These are phyloP conservation scores for Cryptocephalus moraei DNA, from an alignment of 2,888 invertebrate species.

Conservation along the genomic window DNA sequence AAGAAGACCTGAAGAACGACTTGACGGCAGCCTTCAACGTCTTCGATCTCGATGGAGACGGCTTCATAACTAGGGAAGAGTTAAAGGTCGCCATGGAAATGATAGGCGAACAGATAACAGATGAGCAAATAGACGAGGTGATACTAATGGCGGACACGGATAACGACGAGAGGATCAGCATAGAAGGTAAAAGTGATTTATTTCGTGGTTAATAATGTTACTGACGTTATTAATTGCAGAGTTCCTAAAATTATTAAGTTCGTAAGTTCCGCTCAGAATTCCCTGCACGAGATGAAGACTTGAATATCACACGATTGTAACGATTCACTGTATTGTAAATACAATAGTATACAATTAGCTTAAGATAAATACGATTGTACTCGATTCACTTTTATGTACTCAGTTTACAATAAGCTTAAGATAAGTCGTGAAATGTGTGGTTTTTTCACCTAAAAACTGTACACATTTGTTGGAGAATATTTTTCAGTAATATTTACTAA, in stretches of 20 bases:
- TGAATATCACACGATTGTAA: too few species aligned
- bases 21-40: conserved; percentile 82
- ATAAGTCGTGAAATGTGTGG: too few species aligned
- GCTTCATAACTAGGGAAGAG: conserved; percentile 77
- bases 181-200: conserved; percentile 52
- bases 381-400: too few species aligned
- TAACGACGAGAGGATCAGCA: conserved; percentile 71
- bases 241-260: conserved; percentile 15
- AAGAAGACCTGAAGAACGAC: conserved; percentile 61
- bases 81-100: conserved; percentile 70
- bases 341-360: too few species aligned
- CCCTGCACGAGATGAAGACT: too few species aligned
- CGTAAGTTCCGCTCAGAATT: neutral
- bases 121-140: conserved; percentile 64
- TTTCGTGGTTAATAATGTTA: neutral
- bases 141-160: conserved; percentile 67
- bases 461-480: too few species aligned
- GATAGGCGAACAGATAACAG: conserved; percentile 69
- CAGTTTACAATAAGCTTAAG: too few species aligned
- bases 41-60: conserved; percentile 83
- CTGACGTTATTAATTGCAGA: conserved; percentile 10
- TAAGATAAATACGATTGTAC: too few species aligned
- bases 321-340: too few species aligned
- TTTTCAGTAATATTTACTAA: too few species aligned
- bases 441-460: too few species aligned